phyloP scores from a whole-genome alignment of 2,888 invertebrate species.

The Polia nebulosa region DNA sequence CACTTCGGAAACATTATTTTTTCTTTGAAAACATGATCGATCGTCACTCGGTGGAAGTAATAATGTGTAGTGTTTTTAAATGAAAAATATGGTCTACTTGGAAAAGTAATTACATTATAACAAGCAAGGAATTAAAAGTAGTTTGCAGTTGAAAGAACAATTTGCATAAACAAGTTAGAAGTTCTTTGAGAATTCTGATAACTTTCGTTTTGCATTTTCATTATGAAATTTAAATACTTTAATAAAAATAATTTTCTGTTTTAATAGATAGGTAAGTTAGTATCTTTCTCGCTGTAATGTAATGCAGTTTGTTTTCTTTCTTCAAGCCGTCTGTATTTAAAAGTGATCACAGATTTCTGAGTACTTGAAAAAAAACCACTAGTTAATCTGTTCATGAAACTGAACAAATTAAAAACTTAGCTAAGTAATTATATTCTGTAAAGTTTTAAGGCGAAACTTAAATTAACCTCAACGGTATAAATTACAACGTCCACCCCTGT shows the following conservation, averaged over 20 bases:
- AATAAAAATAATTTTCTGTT: background rate
- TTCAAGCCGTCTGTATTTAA: background rate
- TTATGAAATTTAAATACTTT: conserved; percentile 3
- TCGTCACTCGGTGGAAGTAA: background rate
- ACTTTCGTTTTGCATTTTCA: conserved; percentile 26
- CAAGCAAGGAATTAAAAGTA: conserved; percentile 26
- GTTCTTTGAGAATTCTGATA: conserved; percentile 3
- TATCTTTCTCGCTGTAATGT: too few species aligned
- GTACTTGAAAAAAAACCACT: background rate
- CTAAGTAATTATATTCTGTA: conserved; percentile 5
- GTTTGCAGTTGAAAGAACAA: conserved; percentile 21
- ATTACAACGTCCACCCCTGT: conserved; percentile 34
- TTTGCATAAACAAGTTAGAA: conserved; percentile 26
- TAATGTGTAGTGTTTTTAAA: conserved; percentile 16
- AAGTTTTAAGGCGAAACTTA: conserved; percentile 28
- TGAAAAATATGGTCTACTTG: conserved; percentile 21
- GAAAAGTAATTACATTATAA: conserved; percentile 28
- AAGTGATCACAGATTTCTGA: background rate
- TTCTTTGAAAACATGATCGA: conserved; percentile 38
- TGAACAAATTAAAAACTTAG: conserved; percentile 15
- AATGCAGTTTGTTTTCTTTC: background rate
- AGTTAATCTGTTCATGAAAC: too few species aligned
- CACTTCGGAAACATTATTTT: conserved; percentile 17
- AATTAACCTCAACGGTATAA: conserved; percentile 45
- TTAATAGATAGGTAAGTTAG: background rate